These are phyloP conservation scores for Bembecia ichneumoniformis DNA, from an alignment of 2,888 invertebrate genomes.

Conservation along the genomic window DNA sequence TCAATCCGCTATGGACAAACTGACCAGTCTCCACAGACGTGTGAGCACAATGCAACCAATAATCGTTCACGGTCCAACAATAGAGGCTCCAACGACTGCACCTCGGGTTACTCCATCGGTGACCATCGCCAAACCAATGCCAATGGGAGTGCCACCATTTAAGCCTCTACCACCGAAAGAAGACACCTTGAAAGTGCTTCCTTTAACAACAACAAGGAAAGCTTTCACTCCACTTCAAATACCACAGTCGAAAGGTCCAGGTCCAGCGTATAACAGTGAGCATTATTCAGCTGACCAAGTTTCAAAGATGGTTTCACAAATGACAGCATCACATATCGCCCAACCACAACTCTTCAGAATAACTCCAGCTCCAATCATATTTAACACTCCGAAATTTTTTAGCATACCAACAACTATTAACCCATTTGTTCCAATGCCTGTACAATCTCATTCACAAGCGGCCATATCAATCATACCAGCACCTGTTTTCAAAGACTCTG, in stretches of 20 bases:
- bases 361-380: conserved; percentile 43
- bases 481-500: conserved; percentile 45
- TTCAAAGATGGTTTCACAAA: conserved; percentile 61
- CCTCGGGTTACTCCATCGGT: conserved; percentile 28
- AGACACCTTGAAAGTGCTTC: conserved; percentile 68
- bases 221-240: conserved; percentile 47
- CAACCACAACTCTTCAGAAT: conserved; percentile 35
- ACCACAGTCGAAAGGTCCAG: conserved; percentile 50
- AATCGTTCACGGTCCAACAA: conserved; percentile 40
- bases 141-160: conserved; percentile 81
- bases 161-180: conserved; percentile 80
- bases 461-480: conserved; percentile 45
- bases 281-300: conserved; percentile 50
- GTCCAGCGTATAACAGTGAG: conserved; percentile 60
- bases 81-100: conserved; percentile 26
- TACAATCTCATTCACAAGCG: conserved; percentile 35
- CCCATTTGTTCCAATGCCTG: conserved; percentile 64
- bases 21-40: conserved; percentile 41
- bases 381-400: conserved; percentile 40
- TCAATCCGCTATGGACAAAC: conserved; percentile 52
- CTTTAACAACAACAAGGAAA: conserved; percentile 49
- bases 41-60: conserved; percentile 52
- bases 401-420: conserved; percentile 72
- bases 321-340: conserved; percentile 53
- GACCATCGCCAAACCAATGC: conserved; percentile 69